Percentiles rank a stretch among this genome's conserved stretches.
phyloP scores from a whole-genome alignment of 37 sponge, comb jelly and placozoan species.

The Aphrocallistes beatrix region DNA sequence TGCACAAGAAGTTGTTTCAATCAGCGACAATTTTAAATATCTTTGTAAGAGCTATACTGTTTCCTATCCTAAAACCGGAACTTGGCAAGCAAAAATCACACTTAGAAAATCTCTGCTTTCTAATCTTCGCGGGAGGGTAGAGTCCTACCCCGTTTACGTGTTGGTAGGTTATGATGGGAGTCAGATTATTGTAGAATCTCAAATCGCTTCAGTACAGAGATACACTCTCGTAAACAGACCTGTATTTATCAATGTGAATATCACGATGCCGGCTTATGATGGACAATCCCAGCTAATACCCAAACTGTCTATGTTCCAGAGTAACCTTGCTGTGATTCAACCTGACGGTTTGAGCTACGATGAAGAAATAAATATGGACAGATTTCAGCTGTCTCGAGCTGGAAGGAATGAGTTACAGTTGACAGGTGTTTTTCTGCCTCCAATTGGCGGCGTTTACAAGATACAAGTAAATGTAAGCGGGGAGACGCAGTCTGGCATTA shows the following conservation, averaged over 20 bases:
- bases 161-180: neutral
- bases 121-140: neutral
- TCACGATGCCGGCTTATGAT: neutral
- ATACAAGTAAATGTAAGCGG: constrained; percentile 16
- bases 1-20: neutral
- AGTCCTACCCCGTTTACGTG: constrained; percentile 3
- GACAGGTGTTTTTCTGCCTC: neutral
- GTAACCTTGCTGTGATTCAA: neutral
- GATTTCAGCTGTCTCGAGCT: neutral
- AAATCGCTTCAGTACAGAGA: neutral
- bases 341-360: neutral
- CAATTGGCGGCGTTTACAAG: constrained; percentile 19
- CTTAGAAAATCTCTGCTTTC: neutral
- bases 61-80: neutral
- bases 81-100: neutral
- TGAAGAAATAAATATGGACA: neutral
- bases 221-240: neutral
- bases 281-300: neutral
- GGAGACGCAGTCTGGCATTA: neutral
- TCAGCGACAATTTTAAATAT: neutral
- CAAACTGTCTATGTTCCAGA: neutral
- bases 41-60: neutral
- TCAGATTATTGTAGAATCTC: neutral
- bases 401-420: constrained; percentile 2
- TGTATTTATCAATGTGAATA: neutral